These are phyloP conservation scores for Horisme vitalbata DNA, from an alignment of 2,888 invertebrate genomes.

Conservation along the genomic window DNA sequence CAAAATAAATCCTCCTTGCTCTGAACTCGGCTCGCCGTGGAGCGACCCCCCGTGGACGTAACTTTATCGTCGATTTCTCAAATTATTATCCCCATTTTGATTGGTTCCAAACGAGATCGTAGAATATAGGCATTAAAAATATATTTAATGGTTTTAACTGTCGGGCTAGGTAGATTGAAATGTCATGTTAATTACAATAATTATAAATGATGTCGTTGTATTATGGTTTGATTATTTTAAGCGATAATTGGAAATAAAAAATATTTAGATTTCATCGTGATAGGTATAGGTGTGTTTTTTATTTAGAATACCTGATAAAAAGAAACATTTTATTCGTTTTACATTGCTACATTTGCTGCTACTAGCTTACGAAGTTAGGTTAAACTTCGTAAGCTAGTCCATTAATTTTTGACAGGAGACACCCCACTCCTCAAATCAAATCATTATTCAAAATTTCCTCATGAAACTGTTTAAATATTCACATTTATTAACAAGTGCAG, in stretches of 20 bases:
- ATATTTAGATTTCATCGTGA: not conserved
- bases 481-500: constrained; percentile 43
- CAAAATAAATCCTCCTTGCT: no score
- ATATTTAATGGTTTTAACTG: constrained; percentile 15
- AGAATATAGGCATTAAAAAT: constrained; percentile 19
- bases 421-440: not conserved
- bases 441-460: not conserved
- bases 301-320: no score
- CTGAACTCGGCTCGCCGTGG: no score
- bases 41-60: constrained; percentile 48
- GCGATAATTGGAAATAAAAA: not conserved
- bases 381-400: no score
- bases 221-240: constrained; percentile 4
- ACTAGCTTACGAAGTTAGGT: no score
- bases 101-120: constrained; percentile 20
- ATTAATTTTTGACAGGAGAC: no score
- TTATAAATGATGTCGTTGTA: constrained; percentile 5
- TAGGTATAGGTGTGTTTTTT: no score
- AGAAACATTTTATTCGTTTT: no score
- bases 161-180: constrained; percentile 13
- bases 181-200: constrained; percentile 20
- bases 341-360: no score
- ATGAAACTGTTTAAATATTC: constrained; percentile 34
- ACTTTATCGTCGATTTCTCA: constrained; percentile 36
- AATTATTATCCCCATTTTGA: constrained; percentile 25